These are phyloP conservation scores for Montipora foliosa DNA, from an alignment of 64 coral and sea anemone genomes.

Conservation along the genomic window DNA sequence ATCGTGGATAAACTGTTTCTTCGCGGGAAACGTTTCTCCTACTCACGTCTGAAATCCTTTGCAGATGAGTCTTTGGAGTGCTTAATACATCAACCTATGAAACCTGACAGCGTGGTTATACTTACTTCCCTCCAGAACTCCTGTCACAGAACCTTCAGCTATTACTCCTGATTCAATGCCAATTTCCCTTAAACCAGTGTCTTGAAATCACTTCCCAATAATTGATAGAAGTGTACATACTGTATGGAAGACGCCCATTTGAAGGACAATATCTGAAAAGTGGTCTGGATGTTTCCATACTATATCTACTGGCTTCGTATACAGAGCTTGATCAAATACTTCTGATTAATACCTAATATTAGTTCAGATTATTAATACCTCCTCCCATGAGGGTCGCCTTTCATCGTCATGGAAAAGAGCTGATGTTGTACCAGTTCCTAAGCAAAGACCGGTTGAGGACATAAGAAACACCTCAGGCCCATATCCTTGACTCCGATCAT, in stretches of 20 bases:
- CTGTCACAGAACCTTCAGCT: conserved; percentile 67
- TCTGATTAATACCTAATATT: too few relatives aligned
- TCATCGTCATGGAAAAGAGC: too few relatives aligned
- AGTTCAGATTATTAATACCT: too few relatives aligned
- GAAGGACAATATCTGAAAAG: conserved; percentile 1
- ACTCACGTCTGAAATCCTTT: conserved; percentile 60
- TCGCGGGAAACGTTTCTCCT: not conserved
- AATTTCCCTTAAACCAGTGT: conserved; percentile 58
- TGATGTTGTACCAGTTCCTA: too few relatives aligned
- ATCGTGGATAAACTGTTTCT: not conserved
- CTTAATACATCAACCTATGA: conserved; percentile 45
- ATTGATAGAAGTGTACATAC: conserved; percentile 46
- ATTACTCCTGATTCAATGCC: conserved; percentile 60
- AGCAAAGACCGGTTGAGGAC: too few relatives aligned
- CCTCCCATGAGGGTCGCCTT: too few relatives aligned
- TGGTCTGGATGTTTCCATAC: not conserved
- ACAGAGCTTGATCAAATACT: conserved; percentile 13
- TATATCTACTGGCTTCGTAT: not conserved
- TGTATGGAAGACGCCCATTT: not conserved
- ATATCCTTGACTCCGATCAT: too few relatives aligned
- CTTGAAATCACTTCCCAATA: conserved; percentile 80
- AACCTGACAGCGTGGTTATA: conserved; percentile 64
- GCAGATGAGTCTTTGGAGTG: not conserved
- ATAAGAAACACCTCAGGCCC: too few relatives aligned
- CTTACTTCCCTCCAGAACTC: conserved; percentile 49